Base-by-base conservation (phyloP, 2,113 vertebrate genomes). In the Pterophyllum scalare region DNA sequence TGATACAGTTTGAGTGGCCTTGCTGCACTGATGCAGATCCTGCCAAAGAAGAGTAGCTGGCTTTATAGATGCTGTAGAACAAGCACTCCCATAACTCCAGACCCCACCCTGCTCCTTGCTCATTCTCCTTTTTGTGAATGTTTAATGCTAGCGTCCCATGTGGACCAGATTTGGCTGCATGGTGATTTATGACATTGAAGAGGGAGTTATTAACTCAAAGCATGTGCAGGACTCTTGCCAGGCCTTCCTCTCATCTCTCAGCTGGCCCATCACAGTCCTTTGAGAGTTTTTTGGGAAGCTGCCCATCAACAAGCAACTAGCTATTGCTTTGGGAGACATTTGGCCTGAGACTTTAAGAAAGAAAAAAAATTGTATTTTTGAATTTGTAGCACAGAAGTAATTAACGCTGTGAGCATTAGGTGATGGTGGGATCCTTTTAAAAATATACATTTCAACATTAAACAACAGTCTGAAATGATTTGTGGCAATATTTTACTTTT, bases 191-290 rank as follows among this genome's bases (percentile, higher is more conserved):
- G 67, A 80, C 58, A 52, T 33, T 0, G 33, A 54, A 46, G 38
- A 64, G 40, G 26, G 87, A 82, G 67, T 74, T 72, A 80, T 72
- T 93, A 95, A 94, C 77, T 88, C 17, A 28, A 87, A 93, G 84
- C 91, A 90, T 90, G 89, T 94, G 74, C 22, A 26, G 70, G 77
- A 88, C 40, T 26, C 11, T 0, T 20, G 83, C 89, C 88, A 91
- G 85, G 15, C 24, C 20, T 12, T 84, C 80, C 75, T 78, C 75
- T 89, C 87, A 65, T 90, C 90, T 74, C 80, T 80, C 62, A 59
- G 70, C 77, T 70, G 85, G 70, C 77, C 83, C 59, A 8, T 74
- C 52, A 1, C 59, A 7, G 52, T 86, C 87, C 87, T 87, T n/a
- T 79, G 80, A 87, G 80, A 65, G 22, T 20, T 79, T 3, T 78